Evolutionary conservation across 2,888 invertebrate species (phyloP).

Genomic region (Cenopis cana): DNA sequence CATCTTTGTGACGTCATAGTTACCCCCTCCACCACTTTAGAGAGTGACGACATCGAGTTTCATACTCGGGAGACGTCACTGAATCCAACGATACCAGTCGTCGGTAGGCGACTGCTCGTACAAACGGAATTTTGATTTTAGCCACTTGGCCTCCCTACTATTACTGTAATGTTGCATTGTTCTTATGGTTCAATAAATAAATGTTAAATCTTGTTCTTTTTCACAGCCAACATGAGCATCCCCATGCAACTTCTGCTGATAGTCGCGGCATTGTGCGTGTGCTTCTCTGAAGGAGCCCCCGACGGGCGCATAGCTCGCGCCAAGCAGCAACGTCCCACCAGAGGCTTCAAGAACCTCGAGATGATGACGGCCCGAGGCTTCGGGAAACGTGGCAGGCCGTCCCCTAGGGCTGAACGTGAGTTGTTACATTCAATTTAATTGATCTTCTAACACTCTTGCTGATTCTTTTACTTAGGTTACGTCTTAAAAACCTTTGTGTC

Average conservation of each 20-base stretch:
- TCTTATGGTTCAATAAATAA: too few species aligned
- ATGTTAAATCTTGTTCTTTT: constrained; percentile 2
- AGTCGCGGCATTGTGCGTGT: constrained; percentile 70
- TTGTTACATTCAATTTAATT: constrained; percentile 43
- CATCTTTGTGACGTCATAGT: too few species aligned
- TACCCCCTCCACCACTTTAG: too few species aligned
- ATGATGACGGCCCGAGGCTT: constrained; percentile 88
- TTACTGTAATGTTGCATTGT: too few species aligned
- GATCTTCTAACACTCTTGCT: neutral
- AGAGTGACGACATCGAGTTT: too few species aligned
- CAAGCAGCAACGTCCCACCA: constrained; percentile 84
- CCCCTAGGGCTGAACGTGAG: constrained; percentile 75
- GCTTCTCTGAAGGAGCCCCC: constrained; percentile 70
- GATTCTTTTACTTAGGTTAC: neutral
- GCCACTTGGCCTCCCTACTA: too few species aligned
- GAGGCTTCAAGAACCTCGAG: constrained; percentile 87
- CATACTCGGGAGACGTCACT: too few species aligned
- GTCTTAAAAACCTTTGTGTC: neutral
- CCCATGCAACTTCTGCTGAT: constrained; percentile 73
- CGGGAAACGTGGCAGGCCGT: constrained; percentile 85
- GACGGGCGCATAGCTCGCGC: constrained; percentile 68
- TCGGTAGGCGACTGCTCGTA: too few species aligned
- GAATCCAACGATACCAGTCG: too few species aligned
- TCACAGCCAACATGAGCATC: constrained; percentile 68
- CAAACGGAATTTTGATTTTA: too few species aligned